Base-by-base conservation (phyloP, 1,140 invertebrate genomes). In the Pomacea maculata region DNA sequence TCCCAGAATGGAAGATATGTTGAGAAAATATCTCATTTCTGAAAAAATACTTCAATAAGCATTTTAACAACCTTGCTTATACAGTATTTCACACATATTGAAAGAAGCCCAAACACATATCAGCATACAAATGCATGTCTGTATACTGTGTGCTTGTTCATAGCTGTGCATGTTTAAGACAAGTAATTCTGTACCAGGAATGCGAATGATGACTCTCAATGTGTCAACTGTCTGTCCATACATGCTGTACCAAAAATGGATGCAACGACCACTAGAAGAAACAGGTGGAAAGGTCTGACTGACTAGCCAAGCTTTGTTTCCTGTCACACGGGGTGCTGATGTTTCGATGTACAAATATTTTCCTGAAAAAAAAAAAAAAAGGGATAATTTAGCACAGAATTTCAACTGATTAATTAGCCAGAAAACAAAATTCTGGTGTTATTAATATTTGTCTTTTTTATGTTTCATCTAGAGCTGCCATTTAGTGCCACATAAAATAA, bases 331-430 rank as follows among this genome's bases (percentile, higher is more conserved):
- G 0, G 94, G 94, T 0, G 88, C 85, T 1, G 95, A 94, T 65
- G 95, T 94, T 85, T 96, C 95, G 61, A 95, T 94, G 87, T 95
- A 96, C 91, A 96, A 93, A 89, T 95, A 96, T 87, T 95, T 93
- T 34, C 95, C 95, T 82, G 85, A 0, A 85, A 84, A 61, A 61
- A 8, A 61, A 61, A 61, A 61, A 1, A 61, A 17, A 11, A 61
- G 15, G 9, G 11, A 14, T 61, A 61, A 17, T 61, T 61, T 61
- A 61, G 15, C 15, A 61, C 11, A 61, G 57, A 14, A 61, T 61
- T 61, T 61, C 57, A 61, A 61, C 57, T 61, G 15, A 6, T 61
- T 61, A 45, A 45, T 45, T 45, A 45, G 34, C 15, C 57, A 61
- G 57, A 1, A 61, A 61, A 61, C 57, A 61, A 61, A 61, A 9